Percentiles rank a stretch among this genome's conserved stretches.
Conservation (phyloP, 1,140 invertebrate genomes). For the Philopotamus ludificatus region DNA sequence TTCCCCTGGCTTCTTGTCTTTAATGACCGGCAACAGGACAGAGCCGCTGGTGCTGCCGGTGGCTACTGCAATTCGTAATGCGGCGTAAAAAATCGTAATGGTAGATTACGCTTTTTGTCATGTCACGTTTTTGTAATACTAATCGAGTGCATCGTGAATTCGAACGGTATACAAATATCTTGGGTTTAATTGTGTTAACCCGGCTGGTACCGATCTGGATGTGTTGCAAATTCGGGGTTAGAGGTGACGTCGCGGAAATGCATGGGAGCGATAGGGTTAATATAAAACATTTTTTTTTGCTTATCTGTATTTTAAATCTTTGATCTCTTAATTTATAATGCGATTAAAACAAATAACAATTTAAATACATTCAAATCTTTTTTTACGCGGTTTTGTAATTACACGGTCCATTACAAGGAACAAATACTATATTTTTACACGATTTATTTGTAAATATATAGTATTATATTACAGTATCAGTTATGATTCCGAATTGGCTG, state of each 20-base stretch:
- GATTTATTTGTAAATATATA: no score
- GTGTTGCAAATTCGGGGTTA: not conserved
- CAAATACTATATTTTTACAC: no score
- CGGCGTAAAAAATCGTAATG: conserved; percentile 3
- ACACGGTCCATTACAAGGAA: no score
- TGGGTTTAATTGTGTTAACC: not conserved
- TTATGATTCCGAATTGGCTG: no score
- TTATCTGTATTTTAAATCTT: no score
- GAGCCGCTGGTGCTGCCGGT: not conserved
- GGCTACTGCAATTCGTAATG: conserved; percentile 5
- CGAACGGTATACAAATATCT: not conserved
- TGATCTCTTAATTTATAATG: no score
- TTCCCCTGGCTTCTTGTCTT: not conserved
- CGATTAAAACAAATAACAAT: no score
- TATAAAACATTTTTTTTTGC: not conserved
- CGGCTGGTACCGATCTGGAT: not conserved
- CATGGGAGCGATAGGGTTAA: not conserved
- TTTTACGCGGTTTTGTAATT: no score
- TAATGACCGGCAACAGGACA: not conserved
- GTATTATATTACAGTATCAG: no score
- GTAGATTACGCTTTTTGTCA: conserved; percentile 4
- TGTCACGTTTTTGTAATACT: conserved; percentile 8
- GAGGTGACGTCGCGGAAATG: not conserved
- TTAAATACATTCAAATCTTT: no score
- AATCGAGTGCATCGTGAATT: conserved; percentile 3